A percentile compares a stretch with the other conserved stretches of the same genome.
Conservation (phyloP, 2,113 vertebrate species). For the Stegostoma tigrinum region DNA sequence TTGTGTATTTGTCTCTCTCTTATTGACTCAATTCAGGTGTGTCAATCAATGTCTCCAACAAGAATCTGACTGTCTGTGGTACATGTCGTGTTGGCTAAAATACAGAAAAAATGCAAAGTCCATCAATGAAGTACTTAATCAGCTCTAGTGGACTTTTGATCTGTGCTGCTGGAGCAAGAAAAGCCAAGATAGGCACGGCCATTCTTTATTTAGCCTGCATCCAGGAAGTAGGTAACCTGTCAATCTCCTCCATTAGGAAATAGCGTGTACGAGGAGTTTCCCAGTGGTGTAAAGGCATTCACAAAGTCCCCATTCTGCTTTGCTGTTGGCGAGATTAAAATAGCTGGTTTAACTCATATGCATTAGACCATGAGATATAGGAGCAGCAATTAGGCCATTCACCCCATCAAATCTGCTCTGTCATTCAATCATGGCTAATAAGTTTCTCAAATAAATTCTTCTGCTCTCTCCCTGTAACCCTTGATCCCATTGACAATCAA, state of each 20-base stretch:
- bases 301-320: background rate
- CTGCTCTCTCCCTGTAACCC: too few relatives aligned
- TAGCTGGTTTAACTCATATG: background rate
- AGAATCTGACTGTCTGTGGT: too few relatives aligned
- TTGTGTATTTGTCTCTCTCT: too few relatives aligned
- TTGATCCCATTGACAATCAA: too few relatives aligned
- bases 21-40: too few relatives aligned
- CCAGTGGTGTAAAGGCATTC: background rate
- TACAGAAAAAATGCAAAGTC: too few relatives aligned
- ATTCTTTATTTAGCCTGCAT: background rate
- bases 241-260: background rate
- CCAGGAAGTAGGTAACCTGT: background rate
- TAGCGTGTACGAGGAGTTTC: background rate
- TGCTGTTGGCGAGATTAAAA: background rate
- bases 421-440: too few relatives aligned
- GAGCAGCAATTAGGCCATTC: too few relatives aligned
- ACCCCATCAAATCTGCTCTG: too few relatives aligned
- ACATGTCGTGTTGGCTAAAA: too few relatives aligned
- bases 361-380: background rate
- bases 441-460: too few relatives aligned
- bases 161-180: background rate
- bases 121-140: background rate
- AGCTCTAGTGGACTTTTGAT: background rate
- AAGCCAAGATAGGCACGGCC: background rate
- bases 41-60: too few relatives aligned